A percentile compares a stretch with the other conserved stretches of the same genome.
phyloP scores from a whole-genome alignment of 2,797 vertebrate genomes.

The Presbytis comata region DNA sequence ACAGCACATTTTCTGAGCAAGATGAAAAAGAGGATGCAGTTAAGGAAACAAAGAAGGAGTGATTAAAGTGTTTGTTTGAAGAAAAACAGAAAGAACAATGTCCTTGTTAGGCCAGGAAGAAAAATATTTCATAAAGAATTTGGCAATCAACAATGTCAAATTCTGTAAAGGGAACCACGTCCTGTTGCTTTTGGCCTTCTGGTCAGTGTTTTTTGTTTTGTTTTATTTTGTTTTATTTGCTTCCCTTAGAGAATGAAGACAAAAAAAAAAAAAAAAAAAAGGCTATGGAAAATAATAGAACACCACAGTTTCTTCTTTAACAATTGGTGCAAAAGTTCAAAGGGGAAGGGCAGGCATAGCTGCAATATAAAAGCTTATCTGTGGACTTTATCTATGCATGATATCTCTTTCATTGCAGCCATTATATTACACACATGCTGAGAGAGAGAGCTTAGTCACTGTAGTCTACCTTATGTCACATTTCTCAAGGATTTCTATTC shows the following conservation, averaged over 20 bases:
- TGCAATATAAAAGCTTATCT: not conserved
- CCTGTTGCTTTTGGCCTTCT: slow-evolving; percentile 52
- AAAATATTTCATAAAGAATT: slow-evolving; percentile 13
- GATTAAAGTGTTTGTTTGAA: not conserved
- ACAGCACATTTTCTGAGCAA: not conserved
- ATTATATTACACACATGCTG: not conserved
- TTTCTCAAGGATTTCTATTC: slow-evolving; percentile 66
- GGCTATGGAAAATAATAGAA: not conserved
- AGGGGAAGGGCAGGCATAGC: not conserved
- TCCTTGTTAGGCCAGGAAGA: not conserved
- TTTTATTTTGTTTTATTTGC: slow-evolving; percentile 47
- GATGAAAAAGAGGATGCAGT: not conserved
- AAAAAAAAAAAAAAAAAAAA: not conserved
- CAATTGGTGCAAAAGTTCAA: not conserved
- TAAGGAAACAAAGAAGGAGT: not conserved
- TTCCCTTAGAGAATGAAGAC: slow-evolving; percentile 19
- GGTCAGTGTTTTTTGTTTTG: slow-evolving; percentile 33
- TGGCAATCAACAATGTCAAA: not conserved
- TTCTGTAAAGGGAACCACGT: not conserved
- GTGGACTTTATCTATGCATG: not conserved
- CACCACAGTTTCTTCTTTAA: not conserved
- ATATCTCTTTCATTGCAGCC: not conserved
- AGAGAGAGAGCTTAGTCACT: not conserved
- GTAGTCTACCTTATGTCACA: not conserved
- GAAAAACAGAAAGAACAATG: not conserved